A percentile compares a stretch with the other conserved stretches of the same genome.
Conservation (phyloP, 2,888 invertebrate species). For the Sipha maydis region DNA sequence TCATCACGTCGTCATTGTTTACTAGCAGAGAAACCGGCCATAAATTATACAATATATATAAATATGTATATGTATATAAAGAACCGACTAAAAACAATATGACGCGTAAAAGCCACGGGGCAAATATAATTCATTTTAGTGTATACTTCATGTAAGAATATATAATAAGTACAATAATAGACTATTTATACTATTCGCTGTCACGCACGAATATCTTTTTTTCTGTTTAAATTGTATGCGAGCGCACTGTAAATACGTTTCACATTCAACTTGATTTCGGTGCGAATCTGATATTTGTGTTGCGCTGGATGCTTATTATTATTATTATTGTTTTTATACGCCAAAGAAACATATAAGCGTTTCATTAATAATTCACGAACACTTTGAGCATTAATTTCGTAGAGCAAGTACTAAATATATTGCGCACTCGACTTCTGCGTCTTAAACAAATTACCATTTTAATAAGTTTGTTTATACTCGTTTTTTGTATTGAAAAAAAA, state of each 20-base stretch:
- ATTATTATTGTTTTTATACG: neutral
- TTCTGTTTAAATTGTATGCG: neutral
- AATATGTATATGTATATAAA: no score
- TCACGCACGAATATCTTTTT: neutral
- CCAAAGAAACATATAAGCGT: neutral
- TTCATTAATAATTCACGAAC: slow-evolving; percentile 32
- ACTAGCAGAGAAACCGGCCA: no score
- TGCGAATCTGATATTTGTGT: neutral
- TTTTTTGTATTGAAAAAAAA: neutral
- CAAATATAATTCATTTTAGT: no score
- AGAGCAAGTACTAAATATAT: neutral
- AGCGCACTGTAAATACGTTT: slow-evolving; percentile 5
- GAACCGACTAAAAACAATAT: no score
- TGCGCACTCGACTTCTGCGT: neutral
- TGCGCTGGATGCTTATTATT: slow-evolving; percentile 5
- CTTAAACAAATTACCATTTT: slow-evolving; percentile 23
- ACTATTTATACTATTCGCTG: neutral
- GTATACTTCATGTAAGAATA: no score
- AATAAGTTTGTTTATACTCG: slow-evolving; percentile 19
- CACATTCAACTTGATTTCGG: neutral
- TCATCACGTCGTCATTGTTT: no score
- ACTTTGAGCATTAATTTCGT: neutral
- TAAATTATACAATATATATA: no score
- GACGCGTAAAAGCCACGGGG: no score
- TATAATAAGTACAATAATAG: no score